A percentile compares a stretch with the other conserved stretches of the same genome.
Conservation (phyloP, 1,140 invertebrate species). For the Drosophila neocordata region DNA sequence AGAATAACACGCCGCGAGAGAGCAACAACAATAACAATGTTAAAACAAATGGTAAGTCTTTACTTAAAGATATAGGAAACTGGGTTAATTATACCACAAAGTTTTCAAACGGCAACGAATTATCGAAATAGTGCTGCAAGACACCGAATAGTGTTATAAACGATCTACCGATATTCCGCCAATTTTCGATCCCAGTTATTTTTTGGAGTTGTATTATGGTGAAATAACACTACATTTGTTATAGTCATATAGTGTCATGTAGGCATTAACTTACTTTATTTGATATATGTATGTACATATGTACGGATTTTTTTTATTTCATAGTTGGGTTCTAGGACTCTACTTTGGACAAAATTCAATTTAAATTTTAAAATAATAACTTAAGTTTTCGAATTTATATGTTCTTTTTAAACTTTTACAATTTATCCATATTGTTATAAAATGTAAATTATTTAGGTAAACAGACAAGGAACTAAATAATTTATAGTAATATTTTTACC, state of each 20-base stretch:
- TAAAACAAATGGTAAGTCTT: background rate
- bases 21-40: constrained; percentile 18
- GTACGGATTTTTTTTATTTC: too few species aligned
- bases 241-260: background rate
- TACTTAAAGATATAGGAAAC: background rate
- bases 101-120: background rate
- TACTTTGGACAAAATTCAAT: too few species aligned
- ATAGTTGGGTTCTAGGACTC: too few species aligned
- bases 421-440: too few species aligned
- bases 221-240: background rate
- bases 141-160: background rate
- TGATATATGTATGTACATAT: too few species aligned
- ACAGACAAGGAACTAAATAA: too few species aligned
- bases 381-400: too few species aligned
- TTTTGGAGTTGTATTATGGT: background rate
- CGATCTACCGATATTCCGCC: background rate
- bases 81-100: background rate
- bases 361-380: too few species aligned
- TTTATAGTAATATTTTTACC: too few species aligned
- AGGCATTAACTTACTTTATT: background rate
- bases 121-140: background rate
- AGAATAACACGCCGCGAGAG: constrained; percentile 43
- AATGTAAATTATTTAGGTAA: too few species aligned
- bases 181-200: background rate
- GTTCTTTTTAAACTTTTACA: too few species aligned